Evolutionary conservation across 2,888 invertebrate species (phyloP).

Genomic region (Chrysomela aeneicollis): DNA sequence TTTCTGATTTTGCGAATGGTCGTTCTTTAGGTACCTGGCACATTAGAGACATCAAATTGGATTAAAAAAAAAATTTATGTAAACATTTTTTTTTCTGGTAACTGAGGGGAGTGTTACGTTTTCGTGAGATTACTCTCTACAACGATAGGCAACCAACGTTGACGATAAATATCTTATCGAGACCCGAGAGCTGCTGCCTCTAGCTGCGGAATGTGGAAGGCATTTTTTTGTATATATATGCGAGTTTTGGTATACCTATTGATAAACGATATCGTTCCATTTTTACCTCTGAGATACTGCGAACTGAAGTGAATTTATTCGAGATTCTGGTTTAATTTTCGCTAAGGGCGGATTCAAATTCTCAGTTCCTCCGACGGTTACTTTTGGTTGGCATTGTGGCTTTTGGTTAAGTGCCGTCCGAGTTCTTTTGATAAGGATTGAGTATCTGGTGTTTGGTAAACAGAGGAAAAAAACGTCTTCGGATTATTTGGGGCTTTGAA

Average conservation of each 20-base stretch:
- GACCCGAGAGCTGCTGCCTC: too few relatives aligned
- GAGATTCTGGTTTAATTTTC: neutral
- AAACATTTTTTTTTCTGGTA: neutral
- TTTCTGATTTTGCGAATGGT: neutral
- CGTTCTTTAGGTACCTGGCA: constrained; percentile 4
- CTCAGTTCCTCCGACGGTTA: neutral
- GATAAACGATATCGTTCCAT: too few relatives aligned
- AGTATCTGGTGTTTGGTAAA: neutral
- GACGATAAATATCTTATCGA: too few relatives aligned
- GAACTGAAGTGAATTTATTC: too few relatives aligned
- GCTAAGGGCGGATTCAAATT: neutral
- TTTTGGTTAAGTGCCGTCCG: too few relatives aligned
- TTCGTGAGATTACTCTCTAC: neutral
- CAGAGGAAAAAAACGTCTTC: neutral
- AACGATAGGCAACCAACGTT: too few relatives aligned
- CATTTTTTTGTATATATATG: too few relatives aligned
- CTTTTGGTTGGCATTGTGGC: neutral
- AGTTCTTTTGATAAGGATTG: too few relatives aligned
- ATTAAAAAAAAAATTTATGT: neutral
- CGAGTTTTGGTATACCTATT: too few relatives aligned
- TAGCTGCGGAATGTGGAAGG: too few relatives aligned
- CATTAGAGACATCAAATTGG: neutral
- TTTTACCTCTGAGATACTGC: too few relatives aligned
- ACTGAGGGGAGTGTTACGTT: neutral
- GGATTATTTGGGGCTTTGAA: neutral